phyloP scores from a whole-genome alignment of 1,140 invertebrate genomes.

The Drosophila persimilis region DNA sequence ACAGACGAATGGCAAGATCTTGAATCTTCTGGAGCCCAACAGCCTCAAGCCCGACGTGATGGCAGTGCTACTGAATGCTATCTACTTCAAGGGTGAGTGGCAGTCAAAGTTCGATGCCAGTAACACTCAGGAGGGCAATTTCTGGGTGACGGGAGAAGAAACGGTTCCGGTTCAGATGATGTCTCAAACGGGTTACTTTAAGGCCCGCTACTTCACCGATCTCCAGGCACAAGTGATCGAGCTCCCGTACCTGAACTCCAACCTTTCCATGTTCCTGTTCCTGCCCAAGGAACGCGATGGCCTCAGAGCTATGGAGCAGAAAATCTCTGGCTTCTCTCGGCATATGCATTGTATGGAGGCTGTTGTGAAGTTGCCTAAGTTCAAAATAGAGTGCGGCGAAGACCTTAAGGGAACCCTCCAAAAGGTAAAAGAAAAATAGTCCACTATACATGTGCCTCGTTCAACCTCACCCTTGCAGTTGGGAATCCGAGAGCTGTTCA shows the following conservation, averaged over 20 bases:
- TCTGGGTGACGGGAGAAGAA: slow-evolving; percentile 51
- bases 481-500: slow-evolving; percentile 86
- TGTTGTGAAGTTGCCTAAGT: slow-evolving; percentile 85
- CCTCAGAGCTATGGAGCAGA: slow-evolving; percentile 83
- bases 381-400: slow-evolving; percentile 85
- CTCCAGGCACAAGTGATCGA: slow-evolving; percentile 62
- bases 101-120: slow-evolving; percentile 45
- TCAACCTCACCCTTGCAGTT: slow-evolving; percentile 78
- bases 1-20: slow-evolving; percentile 85
- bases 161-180: slow-evolving; percentile 84
- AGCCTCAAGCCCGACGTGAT: slow-evolving; percentile 66
- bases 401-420: slow-evolving; percentile 84
- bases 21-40: slow-evolving; percentile 83
- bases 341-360: slow-evolving; percentile 77
- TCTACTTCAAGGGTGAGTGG: slow-evolving; percentile 85
- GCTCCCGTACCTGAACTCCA: slow-evolving; percentile 81
- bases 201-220: slow-evolving; percentile 46
- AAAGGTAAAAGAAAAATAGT: slow-evolving; percentile 73
- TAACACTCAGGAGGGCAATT: slow-evolving; percentile 33
- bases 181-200: slow-evolving; percentile 78
- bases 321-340: slow-evolving; percentile 72
- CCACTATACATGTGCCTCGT: neutral
- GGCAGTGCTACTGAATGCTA: slow-evolving; percentile 86
- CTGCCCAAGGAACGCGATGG: slow-evolving; percentile 84
- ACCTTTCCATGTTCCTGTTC: slow-evolving; percentile 85